Conservation (phyloP, 1,140 invertebrate species). For the Globodera rostochiensis region DNA sequence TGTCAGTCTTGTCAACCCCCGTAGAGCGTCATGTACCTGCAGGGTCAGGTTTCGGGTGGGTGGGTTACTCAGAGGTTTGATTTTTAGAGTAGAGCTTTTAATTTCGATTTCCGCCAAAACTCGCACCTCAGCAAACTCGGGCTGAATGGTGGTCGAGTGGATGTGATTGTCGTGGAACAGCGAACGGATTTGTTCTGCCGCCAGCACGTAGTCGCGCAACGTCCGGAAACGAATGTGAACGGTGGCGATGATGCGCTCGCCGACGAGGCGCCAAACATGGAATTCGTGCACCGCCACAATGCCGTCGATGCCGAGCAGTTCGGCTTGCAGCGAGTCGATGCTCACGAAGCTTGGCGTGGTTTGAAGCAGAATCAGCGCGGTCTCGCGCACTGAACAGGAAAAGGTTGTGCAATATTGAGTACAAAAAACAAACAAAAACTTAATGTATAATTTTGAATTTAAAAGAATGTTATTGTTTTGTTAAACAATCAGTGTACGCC, state of each 20-base stretch:
- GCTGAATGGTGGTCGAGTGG: constrained; percentile 72
- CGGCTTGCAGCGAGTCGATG: constrained; percentile 67
- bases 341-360: constrained; percentile 71
- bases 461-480: constrained; percentile 19
- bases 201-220: constrained; percentile 69
- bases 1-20: no score
- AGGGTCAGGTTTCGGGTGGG: no score
- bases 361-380: constrained; percentile 71
- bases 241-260: constrained; percentile 69
- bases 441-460: constrained; percentile 24
- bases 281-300: constrained; percentile 71
- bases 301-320: constrained; percentile 69
- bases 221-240: constrained; percentile 70
- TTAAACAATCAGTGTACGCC: no score
- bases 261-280: constrained; percentile 71
- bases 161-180: constrained; percentile 72
- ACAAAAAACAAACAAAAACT: constrained; percentile 7
- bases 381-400: constrained; percentile 68
- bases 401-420: neutral
- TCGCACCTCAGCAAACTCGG: constrained; percentile 66
- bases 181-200: constrained; percentile 68
- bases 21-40: no score
- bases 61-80: no score
- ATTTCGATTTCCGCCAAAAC: neutral
- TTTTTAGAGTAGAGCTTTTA: no score